Evolutionary conservation across 1,140 invertebrate species (phyloP), one percentile per base, ranked within the genome.

Genomic region (Ectropis grisescens): DNA sequence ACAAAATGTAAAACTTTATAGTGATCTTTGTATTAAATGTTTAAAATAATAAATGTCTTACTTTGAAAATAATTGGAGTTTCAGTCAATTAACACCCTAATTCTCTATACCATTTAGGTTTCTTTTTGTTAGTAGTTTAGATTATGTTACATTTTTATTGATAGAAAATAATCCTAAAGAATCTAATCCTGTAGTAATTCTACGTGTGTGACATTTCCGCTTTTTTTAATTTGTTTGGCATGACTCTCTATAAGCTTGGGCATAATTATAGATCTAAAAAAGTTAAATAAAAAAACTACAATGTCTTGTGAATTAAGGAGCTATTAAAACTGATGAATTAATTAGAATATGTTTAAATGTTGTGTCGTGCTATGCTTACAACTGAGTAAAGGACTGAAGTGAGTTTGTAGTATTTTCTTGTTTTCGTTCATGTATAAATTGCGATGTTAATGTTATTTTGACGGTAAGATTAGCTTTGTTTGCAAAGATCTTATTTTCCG

Each of bases 21-120:
- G 56, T 69, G 58, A 67, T 61, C 55, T 69, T 76, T 80, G 71
- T 80, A 70, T 74, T n/a, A 69, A 71, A 56, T 70, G 60, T 67
- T 71, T 72, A 72, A 58, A 69, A 61, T 52, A 80, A 80, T 78
- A 78, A 80, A 80, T 71, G 64, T 62, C 49, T 62, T 58, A 68
- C 52, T 78, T 76, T 64, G 53, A 59, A 76, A 69, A 68, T 62
- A 57, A 61, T 67, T 58, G 75, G 72, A 78, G 75, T 80, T 80
- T 80, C 72, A 80, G 75, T 80, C 75, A 80, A 78, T 80, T 80
- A 80, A 78, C 75, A 80, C 75, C 75, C 72, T 78, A 71, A n/a
- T 62, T 78, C 68, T 78, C 62, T 70, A 19, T 34, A 19, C 16
- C 8, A 19, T 3, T 19, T 19, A 19, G 16, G 16, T 19, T 4